A percentile compares a stretch with the other conserved stretches of the same genome.
Conservation (phyloP, 2,888 invertebrate species). For the Lomographa bimaculata region DNA sequence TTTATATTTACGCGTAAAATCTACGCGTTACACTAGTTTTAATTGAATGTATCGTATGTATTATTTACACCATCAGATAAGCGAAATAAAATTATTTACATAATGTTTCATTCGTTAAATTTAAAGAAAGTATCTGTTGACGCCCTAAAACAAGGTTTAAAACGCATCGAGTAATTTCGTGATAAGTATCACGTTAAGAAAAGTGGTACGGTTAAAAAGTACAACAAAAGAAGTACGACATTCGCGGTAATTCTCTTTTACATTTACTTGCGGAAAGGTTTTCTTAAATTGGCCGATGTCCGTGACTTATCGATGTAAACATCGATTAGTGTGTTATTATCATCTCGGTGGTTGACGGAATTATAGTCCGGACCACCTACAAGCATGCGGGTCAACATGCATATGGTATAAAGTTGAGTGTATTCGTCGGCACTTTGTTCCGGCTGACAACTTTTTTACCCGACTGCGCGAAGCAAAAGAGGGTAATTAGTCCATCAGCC, state of each 20-base stretch:
- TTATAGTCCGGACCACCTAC: constrained; percentile 54
- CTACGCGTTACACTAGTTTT: too few relatives aligned
- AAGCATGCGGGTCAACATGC: constrained; percentile 17
- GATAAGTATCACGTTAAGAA: neutral
- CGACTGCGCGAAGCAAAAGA: too few relatives aligned
- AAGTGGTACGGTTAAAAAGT: constrained; percentile 4
- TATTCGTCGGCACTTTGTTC: too few relatives aligned
- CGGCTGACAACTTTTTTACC: too few relatives aligned
- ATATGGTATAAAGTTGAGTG: too few relatives aligned
- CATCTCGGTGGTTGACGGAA: constrained; percentile 44
- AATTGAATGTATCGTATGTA: too few relatives aligned
- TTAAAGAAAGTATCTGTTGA: too few relatives aligned
- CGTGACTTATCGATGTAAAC: constrained; percentile 61
- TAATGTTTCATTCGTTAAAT: too few relatives aligned
- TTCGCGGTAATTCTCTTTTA: constrained; percentile 9
- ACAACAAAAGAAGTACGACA: constrained; percentile 8
- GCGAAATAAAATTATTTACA: too few relatives aligned
- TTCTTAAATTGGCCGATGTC: constrained; percentile 44
- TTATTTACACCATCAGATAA: too few relatives aligned
- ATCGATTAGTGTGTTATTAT: constrained; percentile 57
- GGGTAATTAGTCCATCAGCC: too few relatives aligned
- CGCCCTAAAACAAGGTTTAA: neutral
- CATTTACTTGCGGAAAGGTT: constrained; percentile 29
- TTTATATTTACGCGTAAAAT: too few relatives aligned
- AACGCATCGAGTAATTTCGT: neutral